phyloP scores from a whole-genome alignment of 1,140 invertebrate genomes.

The Cydia strobilella region DNA sequence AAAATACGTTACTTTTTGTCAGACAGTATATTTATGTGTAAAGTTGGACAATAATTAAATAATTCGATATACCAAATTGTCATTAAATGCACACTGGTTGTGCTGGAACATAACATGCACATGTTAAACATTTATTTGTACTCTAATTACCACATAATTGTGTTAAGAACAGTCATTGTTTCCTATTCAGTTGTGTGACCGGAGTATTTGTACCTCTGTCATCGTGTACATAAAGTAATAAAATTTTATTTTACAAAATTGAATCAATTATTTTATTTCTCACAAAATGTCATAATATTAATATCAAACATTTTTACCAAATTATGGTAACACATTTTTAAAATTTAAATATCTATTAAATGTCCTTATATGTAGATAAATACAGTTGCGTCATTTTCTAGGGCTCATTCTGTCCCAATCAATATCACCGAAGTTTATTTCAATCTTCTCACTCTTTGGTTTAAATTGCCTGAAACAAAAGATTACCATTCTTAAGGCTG shows the following conservation, averaged over 20 bases:
- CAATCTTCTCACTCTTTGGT: conserved; percentile 82
- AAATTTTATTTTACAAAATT: conserved; percentile 78
- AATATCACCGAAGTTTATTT: conserved; percentile 83
- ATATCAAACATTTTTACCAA: conserved; percentile 36
- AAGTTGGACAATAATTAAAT: conserved; percentile 73
- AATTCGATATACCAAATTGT: conserved; percentile 55
- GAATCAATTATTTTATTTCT: conserved; percentile 56
- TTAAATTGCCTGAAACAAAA: conserved; percentile 83
- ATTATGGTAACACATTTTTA: conserved; percentile 31
- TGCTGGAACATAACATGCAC: conserved; percentile 30
- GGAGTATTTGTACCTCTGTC: conserved; percentile 66
- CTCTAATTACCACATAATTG: conserved; percentile 37
- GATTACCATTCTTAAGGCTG: conserved; percentile 32
- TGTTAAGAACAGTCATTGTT: conserved; percentile 47
- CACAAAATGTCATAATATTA: conserved; percentile 38
- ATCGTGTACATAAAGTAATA: conserved; percentile 78
- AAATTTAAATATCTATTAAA: conserved; percentile 21
- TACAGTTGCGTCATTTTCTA: conserved; percentile 40
- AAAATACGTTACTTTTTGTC: conserved; percentile 48
- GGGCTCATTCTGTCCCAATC: conserved; percentile 46
- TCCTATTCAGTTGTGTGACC: conserved; percentile 59
- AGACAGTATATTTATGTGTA: conserved; percentile 69
- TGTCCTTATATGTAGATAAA: conserved; percentile 18
- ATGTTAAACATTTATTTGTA: conserved; percentile 37
- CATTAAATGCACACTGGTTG: conserved; percentile 43